Base-by-base conservation (phyloP, 2,113 vertebrate species). In the Passer domesticus region DNA sequence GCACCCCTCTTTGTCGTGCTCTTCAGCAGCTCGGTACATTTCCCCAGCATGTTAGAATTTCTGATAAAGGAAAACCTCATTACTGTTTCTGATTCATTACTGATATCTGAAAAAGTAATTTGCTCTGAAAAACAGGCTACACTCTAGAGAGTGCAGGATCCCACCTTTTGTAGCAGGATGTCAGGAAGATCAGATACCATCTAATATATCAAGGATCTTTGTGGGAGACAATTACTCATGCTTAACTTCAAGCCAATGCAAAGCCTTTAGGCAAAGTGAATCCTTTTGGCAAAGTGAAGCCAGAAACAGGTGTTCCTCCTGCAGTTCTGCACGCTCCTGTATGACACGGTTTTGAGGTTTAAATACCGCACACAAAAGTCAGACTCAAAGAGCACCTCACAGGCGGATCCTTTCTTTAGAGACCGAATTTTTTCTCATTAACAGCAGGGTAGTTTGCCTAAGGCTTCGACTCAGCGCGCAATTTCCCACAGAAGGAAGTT, bases 31-130 rank as follows among this genome's bases (percentile, higher is more conserved):
- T 63, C 11, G 0, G 30, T 49, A 24, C 50, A 1, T 75, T 74
- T 63, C 43, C 73, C 43, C 15, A 23, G 30, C 33, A 20, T 15
- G 19, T 63, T 63, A 66, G 52, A 89, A 50, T 9, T 80, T 12
- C 55, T 52, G 92, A 83, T 74, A 89, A 92, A 86, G 74, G 37
- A 83, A 94, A 95, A 94, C 30, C 47, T 92, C 79, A 70, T 94
- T 92, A 86, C 33, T 39, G 49, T 74, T 83, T 69, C 63, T 68
- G 64, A 93, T 95, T 81, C 55, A 58, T 93, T 86, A 87, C 83
- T 52, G 83, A 56, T 85, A 85, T 25, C 72, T 59, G 35, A 67
- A 47, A 80, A 94, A 94, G 74, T 21, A 91, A 89, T 90, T 83
- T 94, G 64, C 21, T 87, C 76, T 75, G 76, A 63, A 83, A 76